Percentiles rank a stretch among this genome's conserved stretches.
Conservation (phyloP, 1,140 invertebrate genomes). For the Planococcus citri region DNA sequence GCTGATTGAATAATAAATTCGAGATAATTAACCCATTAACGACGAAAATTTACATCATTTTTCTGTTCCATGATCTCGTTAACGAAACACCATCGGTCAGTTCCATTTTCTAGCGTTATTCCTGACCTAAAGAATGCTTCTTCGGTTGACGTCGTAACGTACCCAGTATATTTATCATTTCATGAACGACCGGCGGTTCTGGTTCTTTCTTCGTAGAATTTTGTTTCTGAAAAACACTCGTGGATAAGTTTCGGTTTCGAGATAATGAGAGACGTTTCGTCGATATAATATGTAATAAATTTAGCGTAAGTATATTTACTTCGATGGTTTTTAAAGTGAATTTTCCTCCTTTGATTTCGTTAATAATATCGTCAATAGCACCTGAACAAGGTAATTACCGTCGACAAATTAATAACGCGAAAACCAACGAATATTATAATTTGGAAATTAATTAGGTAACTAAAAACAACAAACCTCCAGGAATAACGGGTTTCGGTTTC, state of each 20-base stretch:
- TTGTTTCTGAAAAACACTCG: slow-evolving; percentile 33
- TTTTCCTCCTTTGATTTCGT: slow-evolving; percentile 59
- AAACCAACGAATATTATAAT: not conserved
- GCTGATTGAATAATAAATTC: too few species aligned
- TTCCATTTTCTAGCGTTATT: not conserved
- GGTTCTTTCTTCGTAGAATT: slow-evolving; percentile 40
- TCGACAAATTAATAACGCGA: not conserved
- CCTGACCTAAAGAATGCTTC: not conserved
- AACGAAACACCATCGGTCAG: too few species aligned
- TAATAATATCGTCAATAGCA: slow-evolving; percentile 58
- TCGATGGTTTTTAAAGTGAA: slow-evolving; percentile 54
- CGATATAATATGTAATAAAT: not conserved
- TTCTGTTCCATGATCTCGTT: too few species aligned
- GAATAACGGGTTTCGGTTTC: slow-evolving; percentile 28
- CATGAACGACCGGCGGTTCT: slow-evolving; percentile 49
- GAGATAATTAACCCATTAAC: too few species aligned
- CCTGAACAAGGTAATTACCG: slow-evolving; percentile 31
- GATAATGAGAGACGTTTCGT: not conserved
- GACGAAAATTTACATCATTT: too few species aligned
- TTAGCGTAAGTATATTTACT: slow-evolving; percentile 31
- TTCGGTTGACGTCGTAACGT: slow-evolving; percentile 45
- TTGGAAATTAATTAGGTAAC: not conserved
- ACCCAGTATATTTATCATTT: slow-evolving; percentile 56
- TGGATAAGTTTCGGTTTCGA: not conserved
- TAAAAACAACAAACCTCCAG: not conserved